Conservation (phyloP, 2,113 vertebrate species). For the Sebastes schlegelii region DNA sequence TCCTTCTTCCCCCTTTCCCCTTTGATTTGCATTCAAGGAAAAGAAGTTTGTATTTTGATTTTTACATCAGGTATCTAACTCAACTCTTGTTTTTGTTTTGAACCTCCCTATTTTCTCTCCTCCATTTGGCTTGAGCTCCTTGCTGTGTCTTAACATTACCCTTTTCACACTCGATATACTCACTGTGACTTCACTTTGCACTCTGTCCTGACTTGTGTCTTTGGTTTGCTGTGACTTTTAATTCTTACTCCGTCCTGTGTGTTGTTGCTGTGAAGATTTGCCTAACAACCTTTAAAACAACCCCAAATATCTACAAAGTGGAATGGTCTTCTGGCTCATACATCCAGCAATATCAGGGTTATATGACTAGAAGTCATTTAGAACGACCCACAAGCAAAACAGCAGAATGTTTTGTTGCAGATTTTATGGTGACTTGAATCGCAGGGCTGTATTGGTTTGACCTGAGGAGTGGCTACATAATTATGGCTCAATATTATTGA, state of each 20-base stretch:
- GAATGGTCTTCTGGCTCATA: conserved; percentile 1
- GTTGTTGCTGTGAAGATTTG: conserved; percentile 76
- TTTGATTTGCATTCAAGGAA: conserved; percentile 92
- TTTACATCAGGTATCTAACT: conserved; percentile 93
- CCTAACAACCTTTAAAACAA: conserved; percentile 75
- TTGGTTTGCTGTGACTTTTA: conserved; percentile 68
- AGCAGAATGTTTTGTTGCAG: neutral
- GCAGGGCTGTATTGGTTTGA: neutral
- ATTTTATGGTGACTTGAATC: neutral
- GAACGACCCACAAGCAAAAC: neutral
- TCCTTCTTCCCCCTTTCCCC: conserved; percentile 80
- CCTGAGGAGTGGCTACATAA: conserved; percentile 2
- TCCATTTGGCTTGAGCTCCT: conserved; percentile 65
- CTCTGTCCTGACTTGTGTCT: conserved; percentile 65
- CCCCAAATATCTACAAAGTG: neutral
- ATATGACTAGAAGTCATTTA: neutral
- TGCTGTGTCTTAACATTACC: conserved; percentile 73
- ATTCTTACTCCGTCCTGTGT: conserved; percentile 59
- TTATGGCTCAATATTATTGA: neutral
- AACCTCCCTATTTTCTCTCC: conserved; percentile 32
- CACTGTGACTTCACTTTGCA: conserved; percentile 67
- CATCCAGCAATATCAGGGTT: neutral
- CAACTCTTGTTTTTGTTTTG: conserved; percentile 64
- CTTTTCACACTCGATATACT: conserved; percentile 59
- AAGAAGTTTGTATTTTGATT: conserved; percentile 96